These are phyloP conservation scores for Eupithecia dodoneata DNA, from an alignment of 2,888 invertebrate genomes.

Conservation along the genomic window DNA sequence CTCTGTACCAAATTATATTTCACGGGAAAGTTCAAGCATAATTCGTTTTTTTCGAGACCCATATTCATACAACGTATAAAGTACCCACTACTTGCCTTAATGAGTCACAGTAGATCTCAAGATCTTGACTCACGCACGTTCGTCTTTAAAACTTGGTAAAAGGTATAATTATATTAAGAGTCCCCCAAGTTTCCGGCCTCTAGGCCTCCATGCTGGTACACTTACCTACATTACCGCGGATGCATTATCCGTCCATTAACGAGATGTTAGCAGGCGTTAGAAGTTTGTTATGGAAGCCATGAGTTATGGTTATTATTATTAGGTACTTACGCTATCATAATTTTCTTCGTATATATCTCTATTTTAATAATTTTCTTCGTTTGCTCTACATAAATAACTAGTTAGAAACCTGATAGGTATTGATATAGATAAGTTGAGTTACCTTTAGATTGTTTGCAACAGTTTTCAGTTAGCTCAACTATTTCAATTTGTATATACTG, in stretches of 20 bases:
- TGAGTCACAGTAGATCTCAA: neutral
- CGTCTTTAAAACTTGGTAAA: conserved; percentile 20
- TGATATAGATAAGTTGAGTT: too few relatives aligned
- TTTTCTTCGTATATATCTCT: neutral
- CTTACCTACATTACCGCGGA: conserved; percentile 18
- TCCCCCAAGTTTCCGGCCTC: conserved; percentile 18
- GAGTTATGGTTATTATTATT: neutral
- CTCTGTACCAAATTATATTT: neutral
- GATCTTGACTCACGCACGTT: neutral
- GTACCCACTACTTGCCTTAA: neutral
- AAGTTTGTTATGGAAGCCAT: conserved; percentile 1
- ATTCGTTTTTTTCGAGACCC: neutral
- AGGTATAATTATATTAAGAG: conserved; percentile 17
- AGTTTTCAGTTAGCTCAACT: too few relatives aligned
- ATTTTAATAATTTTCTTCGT: too few relatives aligned
- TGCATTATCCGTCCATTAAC: conserved; percentile 22
- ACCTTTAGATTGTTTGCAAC: too few relatives aligned
- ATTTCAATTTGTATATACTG: too few relatives aligned
- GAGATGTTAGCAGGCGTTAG: neutral
- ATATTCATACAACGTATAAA: neutral
- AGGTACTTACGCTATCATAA: neutral
- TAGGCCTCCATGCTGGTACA: neutral
- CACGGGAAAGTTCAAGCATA: neutral
- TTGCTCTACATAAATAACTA: too few relatives aligned
- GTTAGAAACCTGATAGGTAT: too few relatives aligned